Percentiles rank a stretch among this genome's conserved stretches.
Conservation (phyloP, 2,113 vertebrate genomes). For the Rhinopomastus cyanomelas region DNA sequence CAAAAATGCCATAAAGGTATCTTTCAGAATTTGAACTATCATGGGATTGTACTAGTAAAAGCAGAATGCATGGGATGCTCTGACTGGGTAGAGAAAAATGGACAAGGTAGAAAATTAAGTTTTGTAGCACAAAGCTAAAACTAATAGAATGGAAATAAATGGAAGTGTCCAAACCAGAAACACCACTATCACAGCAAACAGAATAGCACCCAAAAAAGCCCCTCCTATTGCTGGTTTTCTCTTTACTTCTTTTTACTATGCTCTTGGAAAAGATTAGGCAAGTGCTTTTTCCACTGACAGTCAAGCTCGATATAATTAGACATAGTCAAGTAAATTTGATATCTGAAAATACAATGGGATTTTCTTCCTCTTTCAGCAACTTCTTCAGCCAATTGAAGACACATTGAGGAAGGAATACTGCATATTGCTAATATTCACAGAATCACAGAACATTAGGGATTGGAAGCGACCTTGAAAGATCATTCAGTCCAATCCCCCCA, state of each 20-base stretch:
- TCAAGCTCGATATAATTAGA: slow-evolving; percentile 28
- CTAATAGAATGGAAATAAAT: not conserved
- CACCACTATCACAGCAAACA: not conserved
- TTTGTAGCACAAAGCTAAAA: not conserved
- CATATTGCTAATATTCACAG: not conserved
- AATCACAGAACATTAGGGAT: too few species aligned
- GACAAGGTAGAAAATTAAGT: not conserved
- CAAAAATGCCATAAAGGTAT: not conserved
- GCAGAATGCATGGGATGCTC: not conserved
- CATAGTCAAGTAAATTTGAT: slow-evolving; percentile 28
- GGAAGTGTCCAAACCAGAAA: not conserved
- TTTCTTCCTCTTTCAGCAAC: slow-evolving; percentile 42
- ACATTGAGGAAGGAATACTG: not conserved
- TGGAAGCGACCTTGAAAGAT: too few species aligned
- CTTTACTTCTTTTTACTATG: not conserved
- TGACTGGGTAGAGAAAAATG: not conserved
- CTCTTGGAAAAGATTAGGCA: slow-evolving; percentile 29
- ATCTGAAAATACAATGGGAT: slow-evolving; percentile 41
- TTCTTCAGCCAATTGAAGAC: slow-evolving; percentile 23
- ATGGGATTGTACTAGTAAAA: not conserved
- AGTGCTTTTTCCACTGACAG: slow-evolving; percentile 47
- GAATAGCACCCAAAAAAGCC: not conserved
- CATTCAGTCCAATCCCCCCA: too few species aligned
- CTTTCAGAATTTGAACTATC: not conserved
- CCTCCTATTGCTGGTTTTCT: not conserved